These are phyloP conservation scores for Hydroisotoma schaefferi DNA, from an alignment of 2,888 invertebrate species.

Conservation along the genomic window DNA sequence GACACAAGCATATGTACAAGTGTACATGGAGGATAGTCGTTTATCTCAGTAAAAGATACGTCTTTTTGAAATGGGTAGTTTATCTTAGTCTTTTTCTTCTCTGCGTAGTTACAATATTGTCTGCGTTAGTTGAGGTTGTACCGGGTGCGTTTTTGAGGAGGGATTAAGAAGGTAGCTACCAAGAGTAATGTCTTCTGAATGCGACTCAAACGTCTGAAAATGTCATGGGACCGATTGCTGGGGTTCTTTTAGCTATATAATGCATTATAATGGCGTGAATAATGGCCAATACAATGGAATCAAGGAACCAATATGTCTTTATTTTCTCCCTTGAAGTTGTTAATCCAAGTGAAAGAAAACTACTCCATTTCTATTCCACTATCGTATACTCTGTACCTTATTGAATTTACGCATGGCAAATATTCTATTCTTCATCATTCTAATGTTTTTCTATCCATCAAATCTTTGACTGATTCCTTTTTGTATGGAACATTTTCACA, in stretches of 20 bases:
- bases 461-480: no score
- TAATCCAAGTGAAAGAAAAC: not conserved
- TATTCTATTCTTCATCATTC: no score
- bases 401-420: no score
- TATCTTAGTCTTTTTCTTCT: conserved; percentile 22
- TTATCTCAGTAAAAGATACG: no score
- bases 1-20: no score
- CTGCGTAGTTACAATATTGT: conserved; percentile 9
- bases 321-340: not conserved
- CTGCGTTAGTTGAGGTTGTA: no score
- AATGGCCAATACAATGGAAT: conserved; percentile 34
- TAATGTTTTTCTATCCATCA: no score
- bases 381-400: not conserved
- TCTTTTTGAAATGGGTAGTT: conserved; percentile 20
- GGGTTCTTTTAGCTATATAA: conserved; percentile 26
- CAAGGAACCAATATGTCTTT: conserved; percentile 5
- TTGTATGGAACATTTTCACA: not conserved
- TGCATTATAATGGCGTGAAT: conserved; percentile 33
- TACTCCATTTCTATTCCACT: not conserved
- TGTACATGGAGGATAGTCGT: no score
- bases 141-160: no score
- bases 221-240: conserved; percentile 23
- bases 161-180: conserved; percentile 30
- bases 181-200: conserved; percentile 28
- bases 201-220: conserved; percentile 18